Evolutionary conservation across 2,113 vertebrate genomes (phyloP).

Genomic region (Nettapus auritus): DNA sequence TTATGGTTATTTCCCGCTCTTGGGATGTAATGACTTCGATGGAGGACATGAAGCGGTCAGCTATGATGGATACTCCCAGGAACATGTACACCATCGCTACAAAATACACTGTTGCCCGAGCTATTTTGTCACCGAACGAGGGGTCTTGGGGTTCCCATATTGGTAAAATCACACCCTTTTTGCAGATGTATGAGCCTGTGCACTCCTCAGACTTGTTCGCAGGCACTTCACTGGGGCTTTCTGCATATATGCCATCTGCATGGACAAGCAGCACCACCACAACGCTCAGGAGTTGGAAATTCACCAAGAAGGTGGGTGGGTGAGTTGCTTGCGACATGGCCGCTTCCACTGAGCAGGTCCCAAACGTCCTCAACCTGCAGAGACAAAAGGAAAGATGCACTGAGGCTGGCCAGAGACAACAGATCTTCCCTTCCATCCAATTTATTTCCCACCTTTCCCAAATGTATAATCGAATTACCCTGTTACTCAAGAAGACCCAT

Average conservation of each 20-base stretch:
- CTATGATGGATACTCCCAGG: slow-evolving; percentile 96
- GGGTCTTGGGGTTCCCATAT: slow-evolving; percentile 90
- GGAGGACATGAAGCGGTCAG: slow-evolving; percentile 97
- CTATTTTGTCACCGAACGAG: slow-evolving; percentile 88
- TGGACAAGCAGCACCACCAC: slow-evolving; percentile 71
- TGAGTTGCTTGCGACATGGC: slow-evolving; percentile 76
- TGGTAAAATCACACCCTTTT: slow-evolving; percentile 91
- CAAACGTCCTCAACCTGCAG: slow-evolving; percentile 57
- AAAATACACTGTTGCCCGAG: slow-evolving; percentile 94
- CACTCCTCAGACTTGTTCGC: slow-evolving; percentile 75
- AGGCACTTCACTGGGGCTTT: slow-evolving; percentile 53
- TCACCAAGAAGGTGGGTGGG: slow-evolving; percentile 20
- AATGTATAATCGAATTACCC: neutral
- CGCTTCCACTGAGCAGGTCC: neutral
- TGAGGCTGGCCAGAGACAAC: neutral
- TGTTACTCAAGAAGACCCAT: neutral
- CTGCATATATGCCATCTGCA: neutral
- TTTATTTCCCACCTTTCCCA: neutral
- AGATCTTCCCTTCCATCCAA: neutral
- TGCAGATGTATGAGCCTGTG: slow-evolving; percentile 83
- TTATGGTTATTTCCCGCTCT: slow-evolving; percentile 92
- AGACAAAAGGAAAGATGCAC: slow-evolving; percentile 41
- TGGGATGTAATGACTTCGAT: slow-evolving; percentile 99
- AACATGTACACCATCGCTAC: slow-evolving; percentile 95
- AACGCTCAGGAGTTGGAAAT: slow-evolving; percentile 73